Base-by-base conservation (phyloP, 2,113 vertebrate species). In the Thomomys bottae region DNA sequence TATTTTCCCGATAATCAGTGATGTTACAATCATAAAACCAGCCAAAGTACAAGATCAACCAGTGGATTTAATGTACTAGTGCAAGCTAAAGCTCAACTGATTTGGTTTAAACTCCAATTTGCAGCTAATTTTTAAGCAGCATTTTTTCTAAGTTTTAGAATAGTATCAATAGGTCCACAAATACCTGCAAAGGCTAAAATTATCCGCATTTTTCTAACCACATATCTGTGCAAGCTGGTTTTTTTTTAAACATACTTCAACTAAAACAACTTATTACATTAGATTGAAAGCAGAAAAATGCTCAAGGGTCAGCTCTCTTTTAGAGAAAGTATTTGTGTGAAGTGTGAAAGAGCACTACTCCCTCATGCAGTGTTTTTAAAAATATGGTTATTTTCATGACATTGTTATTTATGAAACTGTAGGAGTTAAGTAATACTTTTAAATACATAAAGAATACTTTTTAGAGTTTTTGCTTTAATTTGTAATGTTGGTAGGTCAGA, bases 381-480 rank as follows among this genome's bases (percentile, higher is more conserved):
- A 85, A 34, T n/a, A 40, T 23, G 59, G 28, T 38, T 71, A n/a
- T 64, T 92, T 89, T 73, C 40, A 54, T 84, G 71, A 93, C 42
- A 83, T 21, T 30, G 21, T 88, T 91, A 40, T 61, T 81, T 87
- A 12, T 80, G 57, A 71, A 95, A 86, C 72, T 73, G 9, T 90
- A 77, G 90, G 38, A 63, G 8, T 73, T 87, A 84, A 57, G 79
- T 89, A 80, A 40, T 75, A 54, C 83, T 68, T 90, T 32, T 63
- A 42, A 80, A 11, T 93, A 32, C 85, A 38, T 72, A 84, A 38
- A 34, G 84, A 71, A 54, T 54, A 85, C 30, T 38, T 79, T 72
- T 23, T 77, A 87, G 24, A 38, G 63, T 89, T 94, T 73, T 5
- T 68, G 45, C 67, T 94, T 94, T 91, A 59, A 61, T 86, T 78